These are phyloP conservation scores for Nemopilema nomurai DNA, from an alignment of 30 jellyfish, hydroid and myxozoan genomes.

Conservation along the genomic window DNA sequence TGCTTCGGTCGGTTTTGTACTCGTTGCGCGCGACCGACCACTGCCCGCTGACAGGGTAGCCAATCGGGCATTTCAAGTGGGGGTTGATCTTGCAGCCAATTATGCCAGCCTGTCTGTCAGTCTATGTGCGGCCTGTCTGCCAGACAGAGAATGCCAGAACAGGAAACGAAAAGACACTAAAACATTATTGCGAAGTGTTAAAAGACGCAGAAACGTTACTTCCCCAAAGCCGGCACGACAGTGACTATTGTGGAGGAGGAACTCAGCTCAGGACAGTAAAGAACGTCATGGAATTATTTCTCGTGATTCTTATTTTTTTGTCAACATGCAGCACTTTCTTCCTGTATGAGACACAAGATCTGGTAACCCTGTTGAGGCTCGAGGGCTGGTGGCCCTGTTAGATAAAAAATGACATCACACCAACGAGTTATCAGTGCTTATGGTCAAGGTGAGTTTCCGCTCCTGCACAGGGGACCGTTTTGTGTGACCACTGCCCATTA, in stretches of 20 bases:
- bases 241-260: conserved; percentile 28
- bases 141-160: conserved; percentile 72
- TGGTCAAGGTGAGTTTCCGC: background rate
- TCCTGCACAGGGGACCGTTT: background rate
- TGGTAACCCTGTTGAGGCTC: background rate
- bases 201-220: conserved; percentile 46
- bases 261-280: conserved; percentile 2
- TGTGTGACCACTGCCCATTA: background rate
- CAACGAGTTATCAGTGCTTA: background rate
- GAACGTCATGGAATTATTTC: background rate
- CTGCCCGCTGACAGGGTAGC: conserved; percentile 78
- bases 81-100: conserved; percentile 64
- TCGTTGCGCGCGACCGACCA: conserved; percentile 42
- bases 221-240: conserved; percentile 15
- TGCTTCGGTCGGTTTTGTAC: conserved; percentile 43
- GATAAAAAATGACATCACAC: background rate
- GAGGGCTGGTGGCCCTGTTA: background rate
- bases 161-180: conserved; percentile 56
- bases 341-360: background rate
- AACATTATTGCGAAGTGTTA: conserved; percentile 31
- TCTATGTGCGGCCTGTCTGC: conserved; percentile 65
- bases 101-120: conserved; percentile 74
- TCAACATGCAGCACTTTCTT: background rate
- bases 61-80: conserved; percentile 48
- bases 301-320: background rate